phyloP scores from a whole-genome alignment of 92 coral and sea anemone species.

The Chrysogorgia sp. region DNA sequence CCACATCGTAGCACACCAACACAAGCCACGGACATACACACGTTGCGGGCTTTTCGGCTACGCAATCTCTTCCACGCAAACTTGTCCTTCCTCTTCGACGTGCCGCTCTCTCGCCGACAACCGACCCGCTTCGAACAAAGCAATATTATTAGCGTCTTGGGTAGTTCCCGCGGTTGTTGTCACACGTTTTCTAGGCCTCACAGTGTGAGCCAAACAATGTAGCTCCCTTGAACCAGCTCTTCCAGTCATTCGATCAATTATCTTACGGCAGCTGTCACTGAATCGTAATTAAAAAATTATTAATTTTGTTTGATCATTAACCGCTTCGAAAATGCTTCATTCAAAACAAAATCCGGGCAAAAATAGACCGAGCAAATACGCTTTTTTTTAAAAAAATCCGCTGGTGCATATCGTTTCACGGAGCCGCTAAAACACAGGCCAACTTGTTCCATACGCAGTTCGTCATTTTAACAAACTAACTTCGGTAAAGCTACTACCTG shows the following conservation, averaged over 20 bases:
- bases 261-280: constrained; percentile 45
- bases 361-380: not conserved
- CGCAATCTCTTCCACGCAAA: no score
- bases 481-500: no score
- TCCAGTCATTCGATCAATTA: constrained; percentile 42
- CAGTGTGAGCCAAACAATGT: constrained; percentile 27
- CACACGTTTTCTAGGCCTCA: constrained; percentile 25
- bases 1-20: not conserved
- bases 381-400: no score
- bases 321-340: constrained; percentile 30
- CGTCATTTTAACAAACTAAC: not conserved
- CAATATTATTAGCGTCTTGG: not conserved
- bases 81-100: not conserved
- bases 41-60: no score
- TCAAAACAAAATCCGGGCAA: not conserved
- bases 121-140: not conserved
- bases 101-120: not conserved
- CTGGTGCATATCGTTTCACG: no score
- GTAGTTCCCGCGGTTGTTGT: constrained; percentile 6
- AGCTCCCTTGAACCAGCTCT: constrained; percentile 16
- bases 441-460: no score
- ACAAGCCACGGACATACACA: constrained; percentile 27
- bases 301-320: constrained; percentile 51
- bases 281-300: constrained; percentile 50
- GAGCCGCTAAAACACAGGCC: no score